These are phyloP conservation scores for Polylopha cassiicola DNA, from an alignment of 2,888 invertebrate species.

Conservation along the genomic window DNA sequence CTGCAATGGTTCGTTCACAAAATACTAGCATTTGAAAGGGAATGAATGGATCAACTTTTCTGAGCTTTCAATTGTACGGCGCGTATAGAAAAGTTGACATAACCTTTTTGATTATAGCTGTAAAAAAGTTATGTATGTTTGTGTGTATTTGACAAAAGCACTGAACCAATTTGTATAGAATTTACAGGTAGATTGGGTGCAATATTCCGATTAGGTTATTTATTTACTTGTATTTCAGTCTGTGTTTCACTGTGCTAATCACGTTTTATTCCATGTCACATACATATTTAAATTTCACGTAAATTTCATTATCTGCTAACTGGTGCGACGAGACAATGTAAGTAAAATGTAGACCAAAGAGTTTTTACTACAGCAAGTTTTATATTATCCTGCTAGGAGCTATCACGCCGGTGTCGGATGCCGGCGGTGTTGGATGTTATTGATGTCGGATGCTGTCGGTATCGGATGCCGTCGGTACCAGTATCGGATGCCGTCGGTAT, in stretches of 20 bases:
- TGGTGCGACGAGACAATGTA: slow-evolving; percentile 73
- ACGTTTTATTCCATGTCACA: slow-evolving; percentile 15
- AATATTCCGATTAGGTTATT: too few relatives aligned
- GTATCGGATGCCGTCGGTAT: slow-evolving; percentile 52
- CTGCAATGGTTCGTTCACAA: slow-evolving; percentile 1
- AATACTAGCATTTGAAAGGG: background rate
- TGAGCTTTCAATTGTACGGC: too few relatives aligned
- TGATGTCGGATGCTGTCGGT: slow-evolving; percentile 48
- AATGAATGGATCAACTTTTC: too few relatives aligned
- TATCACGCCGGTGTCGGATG: slow-evolving; percentile 58
- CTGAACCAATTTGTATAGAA: too few relatives aligned
- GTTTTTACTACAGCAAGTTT: slow-evolving; percentile 49
- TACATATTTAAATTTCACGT: slow-evolving; percentile 20
- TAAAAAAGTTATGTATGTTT: too few relatives aligned
- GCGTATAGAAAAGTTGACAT: too few relatives aligned
- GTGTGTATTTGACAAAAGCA: too few relatives aligned
- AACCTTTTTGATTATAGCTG: too few relatives aligned
- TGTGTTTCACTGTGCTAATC: slow-evolving; percentile 11
- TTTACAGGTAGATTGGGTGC: too few relatives aligned
- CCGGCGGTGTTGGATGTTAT: slow-evolving; percentile 58
- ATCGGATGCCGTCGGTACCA: slow-evolving; percentile 61
- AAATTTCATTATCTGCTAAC: slow-evolving; percentile 61
- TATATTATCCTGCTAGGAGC: slow-evolving; percentile 48
- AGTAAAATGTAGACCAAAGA: slow-evolving; percentile 65
- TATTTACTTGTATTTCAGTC: slow-evolving; percentile 10